Percentiles rank a stretch among this genome's conserved stretches.
Evolutionary conservation across 2,888 invertebrate genomes (phyloP).

Genomic region (Spialia ferax): DNA sequence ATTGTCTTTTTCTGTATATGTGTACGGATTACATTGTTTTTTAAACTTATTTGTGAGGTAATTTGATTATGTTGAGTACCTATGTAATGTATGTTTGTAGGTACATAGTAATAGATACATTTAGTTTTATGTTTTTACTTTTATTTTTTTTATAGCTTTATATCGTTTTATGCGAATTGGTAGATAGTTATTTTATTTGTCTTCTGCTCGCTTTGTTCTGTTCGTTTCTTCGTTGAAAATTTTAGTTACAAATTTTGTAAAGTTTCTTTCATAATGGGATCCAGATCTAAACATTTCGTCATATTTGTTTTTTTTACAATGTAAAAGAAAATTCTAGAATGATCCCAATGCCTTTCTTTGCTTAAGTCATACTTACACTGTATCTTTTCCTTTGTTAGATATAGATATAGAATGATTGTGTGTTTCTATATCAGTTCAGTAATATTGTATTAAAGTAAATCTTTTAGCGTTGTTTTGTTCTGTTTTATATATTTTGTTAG

Average conservation of each 20-base stretch:
- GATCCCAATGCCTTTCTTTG: background rate
- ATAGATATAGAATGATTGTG: background rate
- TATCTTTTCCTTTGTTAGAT: background rate
- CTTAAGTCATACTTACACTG: background rate
- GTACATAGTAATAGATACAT: too few species aligned
- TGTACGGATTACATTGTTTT: background rate
- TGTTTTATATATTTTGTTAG: background rate
- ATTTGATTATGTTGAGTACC: too few species aligned
- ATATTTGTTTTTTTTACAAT: too few species aligned
- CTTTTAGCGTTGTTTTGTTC: background rate
- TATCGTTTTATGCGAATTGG: too few species aligned
- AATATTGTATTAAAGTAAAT: background rate
- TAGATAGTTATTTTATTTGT: too few species aligned
- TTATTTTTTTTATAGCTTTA: background rate
- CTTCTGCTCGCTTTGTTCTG: too few species aligned
- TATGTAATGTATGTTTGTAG: too few species aligned
- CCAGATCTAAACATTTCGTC: too few species aligned
- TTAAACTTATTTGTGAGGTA: too few species aligned
- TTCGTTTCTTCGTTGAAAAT: too few species aligned
- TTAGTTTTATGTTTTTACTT: background rate
- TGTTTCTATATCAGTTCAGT: background rate
- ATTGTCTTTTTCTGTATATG: background rate
- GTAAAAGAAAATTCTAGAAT: background rate
- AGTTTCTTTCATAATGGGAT: too few species aligned
- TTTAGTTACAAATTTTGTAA: too few species aligned